Evolutionary conservation across 2,113 vertebrate genomes (phyloP).

Genomic region (Odontesthes bonariensis): DNA sequence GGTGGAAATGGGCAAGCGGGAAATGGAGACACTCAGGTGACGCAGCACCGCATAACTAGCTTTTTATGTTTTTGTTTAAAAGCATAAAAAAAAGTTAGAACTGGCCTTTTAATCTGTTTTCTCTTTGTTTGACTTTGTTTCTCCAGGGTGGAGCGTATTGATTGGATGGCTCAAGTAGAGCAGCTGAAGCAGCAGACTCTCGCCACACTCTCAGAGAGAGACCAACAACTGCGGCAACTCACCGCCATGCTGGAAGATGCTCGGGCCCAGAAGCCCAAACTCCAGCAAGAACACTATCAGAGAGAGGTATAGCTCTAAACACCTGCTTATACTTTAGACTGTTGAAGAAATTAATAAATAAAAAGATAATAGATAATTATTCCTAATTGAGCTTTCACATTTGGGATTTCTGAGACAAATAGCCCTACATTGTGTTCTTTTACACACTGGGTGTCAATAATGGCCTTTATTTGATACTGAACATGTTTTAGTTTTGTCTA

Average conservation of each 20-base stretch:
- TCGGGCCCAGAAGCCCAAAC: conserved; percentile 63
- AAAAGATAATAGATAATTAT: too few relatives aligned
- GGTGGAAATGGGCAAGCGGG: conserved; percentile 75
- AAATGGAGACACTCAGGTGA: conserved; percentile 76
- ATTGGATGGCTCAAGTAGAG: conserved; percentile 86
- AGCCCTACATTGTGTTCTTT: too few relatives aligned
- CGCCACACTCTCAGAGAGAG: conserved; percentile 86
- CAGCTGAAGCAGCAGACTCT: conserved; percentile 89
- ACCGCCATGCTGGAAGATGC: conserved; percentile 82
- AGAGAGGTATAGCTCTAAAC: conserved; percentile 76
- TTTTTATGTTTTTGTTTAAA: background rate
- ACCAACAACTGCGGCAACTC: conserved; percentile 86
- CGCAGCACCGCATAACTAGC: background rate
- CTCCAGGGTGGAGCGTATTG: conserved; percentile 79
- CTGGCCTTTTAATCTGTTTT: background rate
- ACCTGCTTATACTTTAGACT: background rate
- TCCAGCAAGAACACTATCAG: conserved; percentile 76
- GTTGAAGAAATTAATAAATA: too few relatives aligned
- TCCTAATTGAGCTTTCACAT: too few relatives aligned
- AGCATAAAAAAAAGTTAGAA: background rate
- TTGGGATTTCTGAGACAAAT: too few relatives aligned
- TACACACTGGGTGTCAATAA: too few relatives aligned
- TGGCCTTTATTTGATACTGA: too few relatives aligned
- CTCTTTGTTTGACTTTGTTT: too few relatives aligned
- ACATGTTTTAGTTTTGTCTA: too few relatives aligned